Evolutionary conservation across 2,888 invertebrate genomes (phyloP).

Genomic region (Euplexia lucipara): DNA sequence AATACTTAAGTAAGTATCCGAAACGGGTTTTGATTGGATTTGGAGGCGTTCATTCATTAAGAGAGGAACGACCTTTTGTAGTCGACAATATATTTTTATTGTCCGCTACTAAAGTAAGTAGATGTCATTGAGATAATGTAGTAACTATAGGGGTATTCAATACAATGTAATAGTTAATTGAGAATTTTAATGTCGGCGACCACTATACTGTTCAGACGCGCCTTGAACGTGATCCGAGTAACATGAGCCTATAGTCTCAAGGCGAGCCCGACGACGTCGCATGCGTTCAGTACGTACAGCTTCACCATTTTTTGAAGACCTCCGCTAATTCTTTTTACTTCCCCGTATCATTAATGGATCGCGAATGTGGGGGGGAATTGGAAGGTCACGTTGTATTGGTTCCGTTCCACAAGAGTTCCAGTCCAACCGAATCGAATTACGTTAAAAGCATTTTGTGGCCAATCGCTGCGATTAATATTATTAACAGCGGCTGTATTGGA

Average conservation of each 20-base stretch:
- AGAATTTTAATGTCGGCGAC: constrained; percentile 76
- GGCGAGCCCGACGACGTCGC: constrained; percentile 83
- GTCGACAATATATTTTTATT: constrained; percentile 54
- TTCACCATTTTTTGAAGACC: constrained; percentile 79
- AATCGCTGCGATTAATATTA: constrained; percentile 88
- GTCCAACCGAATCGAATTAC: constrained; percentile 88
- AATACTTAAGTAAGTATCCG: constrained; percentile 67
- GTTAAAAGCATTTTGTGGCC: constrained; percentile 89
- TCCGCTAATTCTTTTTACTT: constrained; percentile 72
- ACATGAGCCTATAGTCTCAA: constrained; percentile 87
- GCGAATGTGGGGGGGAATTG: constrained; percentile 69
- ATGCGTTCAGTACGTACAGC: constrained; percentile 75
- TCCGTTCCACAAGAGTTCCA: constrained; percentile 84
- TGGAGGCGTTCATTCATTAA: constrained; percentile 69
- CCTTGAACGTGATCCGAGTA: constrained; percentile 90
- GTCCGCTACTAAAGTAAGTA: constrained; percentile 51
- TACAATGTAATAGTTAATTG: constrained; percentile 73
- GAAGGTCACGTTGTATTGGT: constrained; percentile 79
- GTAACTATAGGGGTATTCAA: constrained; percentile 71
- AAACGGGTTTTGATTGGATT: constrained; percentile 75
- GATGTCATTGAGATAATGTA: constrained; percentile 52
- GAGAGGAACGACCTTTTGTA: constrained; percentile 66
- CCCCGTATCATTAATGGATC: constrained; percentile 64
- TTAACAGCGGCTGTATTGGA: constrained; percentile 81
- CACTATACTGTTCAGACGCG: constrained; percentile 79